These are phyloP conservation scores for Oscheius sp. DNA, from an alignment of 2,888 invertebrate genomes.

Conservation along the genomic window DNA sequence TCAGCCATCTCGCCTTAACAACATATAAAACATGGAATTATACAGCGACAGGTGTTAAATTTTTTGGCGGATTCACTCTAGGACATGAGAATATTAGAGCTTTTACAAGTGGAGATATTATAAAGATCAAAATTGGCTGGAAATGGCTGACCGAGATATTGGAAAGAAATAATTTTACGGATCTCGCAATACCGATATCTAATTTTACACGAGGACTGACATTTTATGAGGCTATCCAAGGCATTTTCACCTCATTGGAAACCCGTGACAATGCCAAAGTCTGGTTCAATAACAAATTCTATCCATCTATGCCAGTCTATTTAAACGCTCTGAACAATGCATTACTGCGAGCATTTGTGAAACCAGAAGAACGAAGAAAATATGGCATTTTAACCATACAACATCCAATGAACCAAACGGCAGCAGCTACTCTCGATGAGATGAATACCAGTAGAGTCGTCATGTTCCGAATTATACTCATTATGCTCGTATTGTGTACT, in stretches of 20 bases:
- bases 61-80: constrained; percentile 53
- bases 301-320: constrained; percentile 83
- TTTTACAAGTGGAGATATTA: constrained; percentile 19
- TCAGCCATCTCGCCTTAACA: constrained; percentile 61
- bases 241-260: constrained; percentile 53
- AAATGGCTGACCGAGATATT: constrained; percentile 31
- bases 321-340: constrained; percentile 76
- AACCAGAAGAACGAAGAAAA: not conserved
- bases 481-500: constrained; percentile 79
- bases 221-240: constrained; percentile 41
- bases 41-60: not conserved
- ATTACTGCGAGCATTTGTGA: constrained; percentile 37
- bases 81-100: constrained; percentile 46
- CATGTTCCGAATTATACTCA: constrained; percentile 63
- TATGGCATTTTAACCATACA: constrained; percentile 81
- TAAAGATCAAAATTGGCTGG: constrained; percentile 47
- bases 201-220: constrained; percentile 46
- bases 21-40: not conserved
- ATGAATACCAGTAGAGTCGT: constrained; percentile 16
- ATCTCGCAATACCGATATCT: constrained; percentile 30
- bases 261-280: constrained; percentile 73
- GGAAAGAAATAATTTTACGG: constrained; percentile 36
- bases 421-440: constrained; percentile 25
- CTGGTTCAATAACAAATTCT: constrained; percentile 92
- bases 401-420: constrained; percentile 82